Base-by-base conservation (phyloP, 2,113 vertebrate species). In the Apteryx mantelli region DNA sequence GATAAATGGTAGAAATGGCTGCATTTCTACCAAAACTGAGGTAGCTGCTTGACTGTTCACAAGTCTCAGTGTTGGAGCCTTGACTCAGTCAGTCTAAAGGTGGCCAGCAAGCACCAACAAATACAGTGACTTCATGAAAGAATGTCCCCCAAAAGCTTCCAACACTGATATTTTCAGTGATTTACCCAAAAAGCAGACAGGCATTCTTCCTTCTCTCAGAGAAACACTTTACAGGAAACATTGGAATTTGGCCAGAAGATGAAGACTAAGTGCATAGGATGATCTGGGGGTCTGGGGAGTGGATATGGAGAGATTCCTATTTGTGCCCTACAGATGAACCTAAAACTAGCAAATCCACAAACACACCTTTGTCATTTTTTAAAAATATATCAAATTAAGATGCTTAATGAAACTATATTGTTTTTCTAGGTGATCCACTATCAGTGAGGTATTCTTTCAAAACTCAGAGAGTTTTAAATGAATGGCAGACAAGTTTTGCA, bases 401-500 rank as follows among this genome's bases (percentile, higher is more conserved):
- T 60, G 32, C 30, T 34, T 34, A 60, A 86, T 5, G 9, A 89
- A 94, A 86, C 12, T 2, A 38, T 6, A 7, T 3, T 11, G 5
- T 21, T 92, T 73, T 83, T 69, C 28, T 78, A 50, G 48, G 30
- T 40, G 77, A 70, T 53, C 26, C 10, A 6, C 34, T 30, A 7
- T 70, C 42, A 84, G 58, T 14, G 20, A 86, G 36, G 28, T 25
- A 58, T 78, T 81, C 63, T 73, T 80, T 40, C 22, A 66, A 55
- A 92, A 88, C 18, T 86, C 48, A 9, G 46, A 73, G 42, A 53
- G 5, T 28, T 17, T 86, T 77, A 61, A 89, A 20, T 16, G 88
- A 88, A 81, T 30, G 11, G 53, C 30, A 92, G 73, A 17, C 34
- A 88, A 86, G 18, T 83, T 92, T 61, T 86, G 60, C 44, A 93